phyloP scores from a whole-genome alignment of 2,113 vertebrate species.

The Motacilla tschutschensis region DNA sequence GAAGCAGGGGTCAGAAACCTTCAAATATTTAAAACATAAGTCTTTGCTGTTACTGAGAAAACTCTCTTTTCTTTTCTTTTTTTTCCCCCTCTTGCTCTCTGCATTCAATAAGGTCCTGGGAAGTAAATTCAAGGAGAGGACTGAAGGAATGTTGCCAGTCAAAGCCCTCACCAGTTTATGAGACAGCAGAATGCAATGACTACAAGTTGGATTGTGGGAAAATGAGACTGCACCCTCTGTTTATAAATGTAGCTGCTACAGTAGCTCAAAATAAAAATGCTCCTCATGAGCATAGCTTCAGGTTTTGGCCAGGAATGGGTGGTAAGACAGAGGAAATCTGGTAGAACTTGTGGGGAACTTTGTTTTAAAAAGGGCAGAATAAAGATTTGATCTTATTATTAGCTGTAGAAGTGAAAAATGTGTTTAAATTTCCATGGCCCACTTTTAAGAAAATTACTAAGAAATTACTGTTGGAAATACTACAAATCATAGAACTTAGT shows the following conservation, averaged over 20 bases:
- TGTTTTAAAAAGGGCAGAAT: background rate
- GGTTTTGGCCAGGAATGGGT: background rate
- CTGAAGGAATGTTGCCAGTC: background rate
- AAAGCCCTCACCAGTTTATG: background rate
- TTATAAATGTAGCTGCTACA: background rate
- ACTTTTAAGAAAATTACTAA: accelerated
- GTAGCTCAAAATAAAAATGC: background rate
- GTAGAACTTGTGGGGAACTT: background rate
- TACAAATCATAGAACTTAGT: background rate
- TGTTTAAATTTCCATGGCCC: background rate
- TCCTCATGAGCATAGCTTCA: background rate
- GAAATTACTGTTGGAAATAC: background rate
- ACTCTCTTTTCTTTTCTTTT: accelerated
- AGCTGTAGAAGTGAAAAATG: background rate
- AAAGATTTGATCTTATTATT: background rate
- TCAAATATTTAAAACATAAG: background rate
- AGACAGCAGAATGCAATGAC: constrained; percentile 1
- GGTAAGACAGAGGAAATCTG: background rate
- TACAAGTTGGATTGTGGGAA: background rate
- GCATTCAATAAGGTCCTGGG: background rate
- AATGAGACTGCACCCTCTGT: background rate
- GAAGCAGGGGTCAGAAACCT: background rate
- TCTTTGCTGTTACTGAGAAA: background rate
- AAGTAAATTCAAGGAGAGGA: background rate
- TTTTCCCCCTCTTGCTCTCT: background rate